Percentiles rank a stretch among this genome's conserved stretches.
phyloP scores from a whole-genome alignment of 2,888 invertebrate genomes.

The Leptopilina drosophilae region DNA sequence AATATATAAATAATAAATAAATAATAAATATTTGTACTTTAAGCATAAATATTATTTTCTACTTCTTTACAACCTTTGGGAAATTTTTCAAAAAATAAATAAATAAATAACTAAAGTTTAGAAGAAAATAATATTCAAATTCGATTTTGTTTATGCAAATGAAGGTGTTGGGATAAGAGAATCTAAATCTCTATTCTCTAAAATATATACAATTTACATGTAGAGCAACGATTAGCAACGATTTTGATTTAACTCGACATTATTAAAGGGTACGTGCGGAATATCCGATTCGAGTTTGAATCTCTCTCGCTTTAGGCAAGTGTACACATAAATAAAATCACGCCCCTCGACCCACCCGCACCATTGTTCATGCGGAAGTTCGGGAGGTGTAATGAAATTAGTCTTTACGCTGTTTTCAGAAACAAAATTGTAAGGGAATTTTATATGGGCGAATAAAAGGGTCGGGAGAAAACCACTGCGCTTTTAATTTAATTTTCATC shows the following conservation, averaged over 20 bases:
- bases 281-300: background rate
- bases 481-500: background rate
- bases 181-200: no score
- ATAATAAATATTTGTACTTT: no score
- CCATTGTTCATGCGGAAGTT: conserved; percentile 27
- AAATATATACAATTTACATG: background rate
- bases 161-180: no score
- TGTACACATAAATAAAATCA: conserved; percentile 33
- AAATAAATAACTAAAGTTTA: no score
- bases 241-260: conserved; percentile 30
- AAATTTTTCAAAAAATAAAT: no score
- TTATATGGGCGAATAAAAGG: no score
- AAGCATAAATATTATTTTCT: no score
- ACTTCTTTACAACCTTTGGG: no score
- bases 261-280: conserved; percentile 33
- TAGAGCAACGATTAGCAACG: background rate
- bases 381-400: conserved; percentile 22
- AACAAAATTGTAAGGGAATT: conserved; percentile 13
- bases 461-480: background rate
- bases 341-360: background rate
- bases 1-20: no score
- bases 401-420: conserved; percentile 12
- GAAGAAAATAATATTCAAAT: no score
- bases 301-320: conserved; percentile 24
- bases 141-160: no score